Base-by-base conservation (phyloP, 2,797 vertebrate genomes). In the Lophius americanus region DNA sequence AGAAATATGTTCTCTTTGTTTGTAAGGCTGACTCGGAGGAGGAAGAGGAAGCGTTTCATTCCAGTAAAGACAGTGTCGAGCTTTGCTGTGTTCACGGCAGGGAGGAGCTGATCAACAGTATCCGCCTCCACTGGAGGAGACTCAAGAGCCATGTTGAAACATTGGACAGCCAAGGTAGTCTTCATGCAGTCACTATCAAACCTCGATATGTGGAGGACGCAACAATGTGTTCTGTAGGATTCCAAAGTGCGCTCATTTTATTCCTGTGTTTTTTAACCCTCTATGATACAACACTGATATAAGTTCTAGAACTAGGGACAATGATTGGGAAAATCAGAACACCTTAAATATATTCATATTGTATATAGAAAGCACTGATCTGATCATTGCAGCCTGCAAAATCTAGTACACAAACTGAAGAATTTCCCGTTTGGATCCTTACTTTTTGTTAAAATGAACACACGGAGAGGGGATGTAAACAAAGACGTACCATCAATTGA, bases 71-170 rank as follows among this genome's bases (percentile, higher is more conserved):
- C 71, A 94, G 89, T 5, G 90, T 94, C 43, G 96, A 96, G 74
- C 92, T 96, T 60, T 95, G 95, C 33, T 97, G 97, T 85, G 94
- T 95, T 80, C 93, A 95, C 2, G 96, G 95, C 37, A 86, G 95
- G 32, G 96, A 98, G 56, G 95, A 98, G 78, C 94, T 99, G 65
- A 96, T 95, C 65, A 96, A 96, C 83, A 98, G 96, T 92, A 97
- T 99, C 90, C 95, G 97, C 2, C 96, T 95, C 52, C 96, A 98
- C 81, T 98, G 97, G 98, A 94, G 96, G 70, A 96, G 94, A 90
- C 82, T 99, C 66, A 98, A 97, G 91, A 95, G 91, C 79, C 97
- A 98, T 0, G 94, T 99, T n/a, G 97, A 98, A 63, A 95, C 92
- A 81, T 91, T 98, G 64, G 96, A 98, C 90, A 96, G 93, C 80